Conservation (phyloP, 2,797 vertebrate genomes). For the Diplodus puntazzo region DNA sequence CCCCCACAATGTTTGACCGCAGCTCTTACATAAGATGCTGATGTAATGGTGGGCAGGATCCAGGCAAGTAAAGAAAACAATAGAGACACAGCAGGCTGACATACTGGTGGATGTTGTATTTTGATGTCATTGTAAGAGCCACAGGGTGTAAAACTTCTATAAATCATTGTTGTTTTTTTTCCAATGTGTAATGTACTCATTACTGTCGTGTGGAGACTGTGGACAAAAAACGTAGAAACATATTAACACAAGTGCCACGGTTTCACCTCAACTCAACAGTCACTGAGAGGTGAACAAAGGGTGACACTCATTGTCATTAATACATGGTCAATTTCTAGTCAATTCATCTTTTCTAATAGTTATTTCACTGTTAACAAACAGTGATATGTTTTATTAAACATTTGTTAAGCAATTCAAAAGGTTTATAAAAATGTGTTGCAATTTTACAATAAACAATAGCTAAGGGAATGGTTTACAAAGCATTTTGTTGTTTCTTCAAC, state of each 20-base stretch:
- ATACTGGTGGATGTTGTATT: constrained; percentile 29
- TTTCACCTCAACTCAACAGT: not conserved
- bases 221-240: not conserved
- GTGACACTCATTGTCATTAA: too few relatives aligned
- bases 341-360: too few relatives aligned
- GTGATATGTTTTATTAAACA: too few relatives aligned
- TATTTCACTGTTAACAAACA: too few relatives aligned
- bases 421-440: too few relatives aligned
- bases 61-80: constrained; percentile 64
- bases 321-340: too few relatives aligned
- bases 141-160: not conserved
- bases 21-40: constrained; percentile 72
- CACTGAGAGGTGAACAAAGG: too few relatives aligned
- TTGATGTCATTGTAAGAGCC: constrained; percentile 19
- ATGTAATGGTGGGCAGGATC: constrained; percentile 62
- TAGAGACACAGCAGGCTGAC: constrained; percentile 29
- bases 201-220: not conserved
- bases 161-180: not conserved
- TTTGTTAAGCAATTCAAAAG: too few relatives aligned
- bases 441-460: too few relatives aligned
- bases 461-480: too few relatives aligned
- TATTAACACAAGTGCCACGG: not conserved
- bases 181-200: not conserved
- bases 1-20: constrained; percentile 51
- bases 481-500: too few relatives aligned